Conservation (phyloP, 2,888 invertebrate species). For the Timandra comae region DNA sequence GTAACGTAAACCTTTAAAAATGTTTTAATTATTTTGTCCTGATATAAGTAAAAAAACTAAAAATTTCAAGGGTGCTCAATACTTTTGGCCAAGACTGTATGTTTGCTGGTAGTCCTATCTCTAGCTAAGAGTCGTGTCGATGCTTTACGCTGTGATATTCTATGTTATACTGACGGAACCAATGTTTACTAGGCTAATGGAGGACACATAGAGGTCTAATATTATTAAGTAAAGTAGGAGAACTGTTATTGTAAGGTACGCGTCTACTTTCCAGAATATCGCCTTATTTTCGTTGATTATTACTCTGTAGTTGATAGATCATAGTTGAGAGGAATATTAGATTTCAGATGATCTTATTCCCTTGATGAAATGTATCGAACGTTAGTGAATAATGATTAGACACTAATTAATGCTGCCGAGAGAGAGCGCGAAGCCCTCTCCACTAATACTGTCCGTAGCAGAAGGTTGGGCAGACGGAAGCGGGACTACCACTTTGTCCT, state of each 20-base stretch:
- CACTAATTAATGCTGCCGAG: slow-evolving; percentile 54
- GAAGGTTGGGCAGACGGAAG: too few species aligned
- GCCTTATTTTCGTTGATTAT: slow-evolving; percentile 42
- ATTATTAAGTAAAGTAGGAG: slow-evolving; percentile 45
- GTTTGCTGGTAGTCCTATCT: too few species aligned
- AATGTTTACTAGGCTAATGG: slow-evolving; percentile 55
- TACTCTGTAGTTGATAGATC: slow-evolving; percentile 39
- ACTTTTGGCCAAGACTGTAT: too few species aligned
- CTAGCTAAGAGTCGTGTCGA: too few species aligned
- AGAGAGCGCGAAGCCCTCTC: too few species aligned
- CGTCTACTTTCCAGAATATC: slow-evolving; percentile 41
- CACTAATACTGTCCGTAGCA: too few species aligned
- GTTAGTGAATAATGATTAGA: slow-evolving; percentile 50
- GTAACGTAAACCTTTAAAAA: too few species aligned
- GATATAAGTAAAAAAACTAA: too few species aligned
- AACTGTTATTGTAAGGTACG: slow-evolving; percentile 34
- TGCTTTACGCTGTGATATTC: slow-evolving; percentile 35
- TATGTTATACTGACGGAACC: slow-evolving; percentile 53
- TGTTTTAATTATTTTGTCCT: too few species aligned
- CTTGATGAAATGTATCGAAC: slow-evolving; percentile 33
- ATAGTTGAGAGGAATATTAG: slow-evolving; percentile 31
- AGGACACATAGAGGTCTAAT: slow-evolving; percentile 49
- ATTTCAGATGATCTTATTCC: slow-evolving; percentile 31
- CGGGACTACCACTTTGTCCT: too few species aligned
- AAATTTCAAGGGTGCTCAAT: too few species aligned